Evolutionary conservation across 2,797 vertebrate species (phyloP), one percentile per base, ranked within the genome.

Genomic region (Pristis pectinata): DNA sequence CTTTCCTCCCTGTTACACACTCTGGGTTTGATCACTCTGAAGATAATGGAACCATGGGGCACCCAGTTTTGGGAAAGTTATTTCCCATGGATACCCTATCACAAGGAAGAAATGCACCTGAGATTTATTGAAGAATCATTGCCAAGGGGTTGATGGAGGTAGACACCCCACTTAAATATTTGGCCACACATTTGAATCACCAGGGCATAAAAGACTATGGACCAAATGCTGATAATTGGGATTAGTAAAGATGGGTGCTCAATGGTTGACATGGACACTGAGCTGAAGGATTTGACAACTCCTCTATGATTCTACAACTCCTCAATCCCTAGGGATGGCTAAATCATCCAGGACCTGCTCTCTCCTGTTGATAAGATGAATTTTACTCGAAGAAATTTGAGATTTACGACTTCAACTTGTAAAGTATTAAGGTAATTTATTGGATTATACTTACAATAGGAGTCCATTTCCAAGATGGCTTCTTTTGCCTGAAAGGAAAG

Each of bases 381-480:
- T 67, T 11, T 67, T 67, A 13, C 11, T 67, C 67, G 15, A 89
- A 89, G 30, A 61, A 61, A 11, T 59, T 24, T 1, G 17, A 61
- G 85, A 37, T 19, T 91, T 67, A 37, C 17, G 67, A 91, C 22
- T 8, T 9, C 59, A 67, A 37, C 0, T 6, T 89, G 64, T 27
- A 41, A 91, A 10, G 59, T n/a, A 41, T 24, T 91, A 41, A 24
- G 7, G 19, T 41, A 30, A 74, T 74, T 4, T 74, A 74, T 74
- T 15, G 6, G 59, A 94, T 67, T 67, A 56, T 93, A 99, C 99
- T 99, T 96, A 99, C 99, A 97, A 95, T 98, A 97, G 0, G 98
- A 97, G 95, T 98, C 98, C 98, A 99, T 99, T 96, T 99, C 98
- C 97, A 98, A 95, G 95, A 98, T 98, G 94, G 98, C 97, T 96